Evolutionary conservation across 2,888 invertebrate genomes (phyloP).

Genomic region (Dioctria rufipes): DNA sequence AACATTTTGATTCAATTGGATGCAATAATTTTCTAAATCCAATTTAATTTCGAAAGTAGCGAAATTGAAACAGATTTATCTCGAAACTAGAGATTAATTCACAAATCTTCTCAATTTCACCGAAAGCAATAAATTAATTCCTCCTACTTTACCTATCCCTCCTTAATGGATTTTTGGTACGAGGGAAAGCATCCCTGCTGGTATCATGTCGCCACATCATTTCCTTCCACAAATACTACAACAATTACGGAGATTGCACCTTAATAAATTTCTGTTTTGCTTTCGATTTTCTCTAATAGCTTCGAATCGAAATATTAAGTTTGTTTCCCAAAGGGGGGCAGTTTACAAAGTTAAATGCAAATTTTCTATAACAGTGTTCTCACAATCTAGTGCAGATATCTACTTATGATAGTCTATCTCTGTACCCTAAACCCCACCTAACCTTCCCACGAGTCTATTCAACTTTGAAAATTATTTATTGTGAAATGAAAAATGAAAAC

Average conservation of each 20-base stretch:
- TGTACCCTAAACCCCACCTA: neutral
- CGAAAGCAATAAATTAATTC: constrained; percentile 21
- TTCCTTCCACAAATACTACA: neutral
- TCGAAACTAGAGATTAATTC: no score
- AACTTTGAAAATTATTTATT: constrained; percentile 32
- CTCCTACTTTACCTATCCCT: neutral
- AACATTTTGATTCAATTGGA: no score
- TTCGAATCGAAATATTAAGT: neutral
- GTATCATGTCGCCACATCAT: no score
- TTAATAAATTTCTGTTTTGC: constrained; percentile 13
- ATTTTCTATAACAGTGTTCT: neutral
- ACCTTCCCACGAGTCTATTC: neutral
- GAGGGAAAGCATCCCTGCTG: no score
- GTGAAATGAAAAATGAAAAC: constrained; percentile 22
- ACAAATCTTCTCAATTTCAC: neutral
- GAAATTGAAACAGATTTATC: neutral
- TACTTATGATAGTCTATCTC: neutral
- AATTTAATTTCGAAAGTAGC: neutral
- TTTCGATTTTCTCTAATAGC: constrained; percentile 29
- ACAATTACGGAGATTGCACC: constrained; percentile 39
- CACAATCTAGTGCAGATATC: no score
- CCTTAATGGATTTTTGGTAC: no score
- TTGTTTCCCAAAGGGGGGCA: neutral
- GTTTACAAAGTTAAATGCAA: constrained; percentile 32
- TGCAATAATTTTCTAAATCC: neutral